phyloP scores from a whole-genome alignment of 2,113 vertebrate genomes.

The Labrus mixtus region DNA sequence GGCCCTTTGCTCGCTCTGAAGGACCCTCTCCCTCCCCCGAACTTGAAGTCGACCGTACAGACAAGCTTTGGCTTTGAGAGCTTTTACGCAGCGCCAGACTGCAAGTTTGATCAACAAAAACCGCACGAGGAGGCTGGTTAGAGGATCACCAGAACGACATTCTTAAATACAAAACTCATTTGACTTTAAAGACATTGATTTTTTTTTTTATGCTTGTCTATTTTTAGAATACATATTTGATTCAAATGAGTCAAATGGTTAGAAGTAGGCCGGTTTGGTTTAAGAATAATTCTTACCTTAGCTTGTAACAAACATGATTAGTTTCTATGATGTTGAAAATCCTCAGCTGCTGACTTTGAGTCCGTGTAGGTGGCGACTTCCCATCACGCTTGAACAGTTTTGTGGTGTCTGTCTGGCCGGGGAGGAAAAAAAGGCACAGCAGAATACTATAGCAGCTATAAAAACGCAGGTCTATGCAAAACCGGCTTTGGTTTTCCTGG shows the following conservation, averaged over 20 bases:
- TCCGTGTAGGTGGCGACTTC: slow-evolving; percentile 86
- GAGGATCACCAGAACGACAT: slow-evolving; percentile 2
- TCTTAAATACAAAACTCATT: slow-evolving; percentile 34
- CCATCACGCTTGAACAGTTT: slow-evolving; percentile 82
- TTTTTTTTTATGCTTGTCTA: not conserved
- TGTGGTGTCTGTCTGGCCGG: slow-evolving; percentile 88
- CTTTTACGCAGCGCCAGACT: slow-evolving; percentile 56
- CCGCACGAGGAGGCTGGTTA: not conserved
- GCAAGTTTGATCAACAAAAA: slow-evolving; percentile 45
- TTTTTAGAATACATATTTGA: not conserved
- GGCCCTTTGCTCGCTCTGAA: slow-evolving; percentile 66
- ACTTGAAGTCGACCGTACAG: slow-evolving; percentile 85
- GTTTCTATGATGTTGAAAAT: slow-evolving; percentile 44
- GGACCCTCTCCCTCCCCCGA: slow-evolving; percentile 79
- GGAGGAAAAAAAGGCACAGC: slow-evolving; percentile 84
- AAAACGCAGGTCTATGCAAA: slow-evolving; percentile 93
- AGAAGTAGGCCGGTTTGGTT: not conserved
- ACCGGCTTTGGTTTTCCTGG: slow-evolving; percentile 90
- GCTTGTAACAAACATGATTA: slow-evolving; percentile 6
- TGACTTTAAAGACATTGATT: not conserved
- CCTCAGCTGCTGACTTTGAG: slow-evolving; percentile 73
- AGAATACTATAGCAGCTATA: slow-evolving; percentile 94
- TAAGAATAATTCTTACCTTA: slow-evolving; percentile 69
- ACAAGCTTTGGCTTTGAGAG: slow-evolving; percentile 80
- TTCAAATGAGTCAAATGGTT: not conserved